Evolutionary conservation across 1,140 invertebrate species (phyloP).

Genomic region (Macrostomum lignano): DNA sequence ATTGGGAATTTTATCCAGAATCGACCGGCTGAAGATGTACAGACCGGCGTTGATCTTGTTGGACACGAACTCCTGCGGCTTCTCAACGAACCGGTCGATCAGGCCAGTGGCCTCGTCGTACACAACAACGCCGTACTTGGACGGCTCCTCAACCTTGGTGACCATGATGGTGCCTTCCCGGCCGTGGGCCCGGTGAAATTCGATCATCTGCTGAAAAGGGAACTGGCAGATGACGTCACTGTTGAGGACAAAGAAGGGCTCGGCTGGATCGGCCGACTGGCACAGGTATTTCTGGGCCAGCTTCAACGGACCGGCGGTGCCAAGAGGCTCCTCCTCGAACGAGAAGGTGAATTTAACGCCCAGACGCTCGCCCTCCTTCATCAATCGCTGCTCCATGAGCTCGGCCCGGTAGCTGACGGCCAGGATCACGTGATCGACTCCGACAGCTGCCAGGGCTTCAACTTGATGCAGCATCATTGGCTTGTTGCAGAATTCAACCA

Average conservation of each 20-base stretch:
- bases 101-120: slow-evolving; percentile 49
- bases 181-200: slow-evolving; percentile 69
- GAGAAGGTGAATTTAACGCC: slow-evolving; percentile 54
- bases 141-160: slow-evolving; percentile 91
- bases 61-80: slow-evolving; percentile 93
- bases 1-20: slow-evolving; percentile 56
- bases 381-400: too few relatives aligned
- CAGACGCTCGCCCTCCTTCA: too few relatives aligned
- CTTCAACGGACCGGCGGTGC: slow-evolving; percentile 78
- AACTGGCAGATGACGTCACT: slow-evolving; percentile 98
- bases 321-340: slow-evolving; percentile 72
- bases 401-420: slow-evolving; percentile 90
- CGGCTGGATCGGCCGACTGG: slow-evolving; percentile 35
- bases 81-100: slow-evolving; percentile 82
- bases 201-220: slow-evolving; percentile 71
- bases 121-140: slow-evolving; percentile 84
- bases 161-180: slow-evolving; percentile 91
- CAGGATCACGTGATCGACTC: slow-evolving; percentile 57
- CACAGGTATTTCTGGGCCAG: slow-evolving; percentile 47
- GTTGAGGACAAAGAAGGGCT: slow-evolving; percentile 91
- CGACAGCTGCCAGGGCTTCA: slow-evolving; percentile 34
- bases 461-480: slow-evolving; percentile 81
- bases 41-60: slow-evolving; percentile 98
- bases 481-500: slow-evolving; percentile 98
- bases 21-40: slow-evolving; percentile 73